Base-by-base conservation (phyloP, 2,888 invertebrate genomes). In the Clepsis dumicolana region DNA sequence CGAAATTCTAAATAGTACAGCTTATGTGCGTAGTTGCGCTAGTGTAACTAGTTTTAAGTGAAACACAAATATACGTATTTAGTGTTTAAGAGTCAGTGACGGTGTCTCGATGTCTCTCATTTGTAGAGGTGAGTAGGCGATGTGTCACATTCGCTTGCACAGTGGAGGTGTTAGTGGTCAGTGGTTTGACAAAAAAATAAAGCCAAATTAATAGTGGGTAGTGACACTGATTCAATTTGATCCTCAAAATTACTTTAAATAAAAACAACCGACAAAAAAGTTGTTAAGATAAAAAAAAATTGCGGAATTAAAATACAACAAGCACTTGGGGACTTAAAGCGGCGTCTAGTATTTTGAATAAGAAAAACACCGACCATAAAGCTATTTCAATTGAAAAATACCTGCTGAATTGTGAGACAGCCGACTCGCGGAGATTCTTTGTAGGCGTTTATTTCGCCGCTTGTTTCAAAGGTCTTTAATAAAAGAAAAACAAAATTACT, bases 101-200 rank as follows among this genome's bases (percentile, higher is more conserved):
- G 74, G 73, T 76, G 80, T 78, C 82, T 77, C 80, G 77, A 93
- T 93, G 93, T 91, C 93, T 85, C 82, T 93, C 27, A 87, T 93
- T 75, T 92, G 92, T 79, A 91, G 93, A 90, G 93, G 93, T 93
- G 81, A 93, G 93, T 91, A 76, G 71, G 25, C 73, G 64, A 67
- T 64, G 27, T 41, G 54, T 62, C 48, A 57, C 27, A 57, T 54
- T 56, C 18, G 66, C 48, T 56, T 63, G 38, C 56, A 50, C 67
- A 29, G 56, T 59, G 63, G 53, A 59, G 68, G 64, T 68, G 63
- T 59, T 59, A 25, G 57, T n/a, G 25, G 48, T 21, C n/a, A 25
- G 8, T 38, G 59, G 59, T 59, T 21, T 5, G 21, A 48, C 18
- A 8, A 38, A 52, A 53, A 41, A n/a, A 41, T 16, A 3, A 52